Evolutionary conservation across 2,797 vertebrate genomes (phyloP), one percentile per base, ranked within the genome.

Genomic region (Ceyx erithaca): DNA sequence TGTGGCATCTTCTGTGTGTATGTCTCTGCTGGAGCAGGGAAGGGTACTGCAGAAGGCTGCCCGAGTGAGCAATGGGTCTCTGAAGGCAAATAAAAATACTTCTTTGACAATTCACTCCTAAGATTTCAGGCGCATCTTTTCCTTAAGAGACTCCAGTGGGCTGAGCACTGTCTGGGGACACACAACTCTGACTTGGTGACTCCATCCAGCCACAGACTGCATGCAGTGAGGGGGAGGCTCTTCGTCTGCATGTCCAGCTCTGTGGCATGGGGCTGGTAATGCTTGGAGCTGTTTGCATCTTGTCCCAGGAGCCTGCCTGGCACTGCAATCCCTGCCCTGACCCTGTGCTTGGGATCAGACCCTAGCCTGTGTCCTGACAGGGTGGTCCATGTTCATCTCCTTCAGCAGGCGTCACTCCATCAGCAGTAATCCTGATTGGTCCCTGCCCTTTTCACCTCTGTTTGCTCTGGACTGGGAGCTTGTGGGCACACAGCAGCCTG

Each of bases 21-120:
- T 86, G 25, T 51, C 48, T 51, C 41, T 66, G 91, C 46, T 48
- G 91, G 95, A 79, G 68, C 57, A 16, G 93, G 91, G 94, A 95
- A 86, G 88, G 89, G 93, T 70, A 77, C 76, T 73, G 94, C 88
- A 15, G 93, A 68, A 37, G 58, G 86, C 89, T 71, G 94, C 54
- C 3, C 3, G 70, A 83, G 94, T 93, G 97, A 98, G 96, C 81
- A 26, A 97, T 94, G 96, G 95, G 80, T 95, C 97, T 96, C 97
- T 59, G 58, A 94, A 85, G 97, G 89, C 91, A 48, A 59, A 96
- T 96, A 96, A 97, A 97, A 96, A 92, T 15, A 55, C 95, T 92
- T 62, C 58, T 55, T 91, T 88, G 95, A 95, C 92, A 96, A 61
- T 72, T 92, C 78, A 21, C 92, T 93, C 85, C 58, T 2, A 54